These are phyloP conservation scores for Montipora foliosa DNA, from an alignment of 64 coral and sea anemone species.

Conservation along the genomic window DNA sequence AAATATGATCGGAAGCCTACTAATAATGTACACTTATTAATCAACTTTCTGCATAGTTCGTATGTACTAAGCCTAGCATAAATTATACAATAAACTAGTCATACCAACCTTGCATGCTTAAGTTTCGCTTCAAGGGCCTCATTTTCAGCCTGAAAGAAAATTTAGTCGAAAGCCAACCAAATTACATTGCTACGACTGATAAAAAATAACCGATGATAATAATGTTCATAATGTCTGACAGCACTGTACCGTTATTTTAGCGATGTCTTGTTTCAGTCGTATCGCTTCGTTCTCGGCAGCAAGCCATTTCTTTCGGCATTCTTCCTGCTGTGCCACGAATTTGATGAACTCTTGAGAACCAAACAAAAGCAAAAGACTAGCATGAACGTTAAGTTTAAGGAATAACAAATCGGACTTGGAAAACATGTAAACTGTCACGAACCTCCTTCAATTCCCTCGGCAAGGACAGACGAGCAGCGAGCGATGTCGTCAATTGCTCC, in stretches of 20 bases:
- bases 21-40: too few relatives aligned
- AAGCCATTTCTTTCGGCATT: slow-evolving; percentile 94
- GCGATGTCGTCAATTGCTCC: slow-evolving; percentile 92
- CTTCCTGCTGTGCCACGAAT: slow-evolving; percentile 91
- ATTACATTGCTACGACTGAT: not conserved
- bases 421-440: not conserved
- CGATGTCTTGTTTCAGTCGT: slow-evolving; percentile 80
- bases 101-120: slow-evolving; percentile 90
- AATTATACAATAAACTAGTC: not conserved
- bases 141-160: slow-evolving; percentile 82
- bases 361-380: not conserved
- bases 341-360: slow-evolving; percentile 83
- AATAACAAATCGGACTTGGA: too few relatives aligned
- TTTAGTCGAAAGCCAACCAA: not conserved
- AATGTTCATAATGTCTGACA: not conserved
- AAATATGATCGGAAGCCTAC: too few relatives aligned
- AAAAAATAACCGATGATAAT: too few relatives aligned
- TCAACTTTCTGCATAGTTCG: too few relatives aligned
- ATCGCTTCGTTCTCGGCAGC: slow-evolving; percentile 71
- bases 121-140: slow-evolving; percentile 90
- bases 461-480: slow-evolving; percentile 83
- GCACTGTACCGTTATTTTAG: slow-evolving; percentile 70
- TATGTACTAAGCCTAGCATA: too few relatives aligned
- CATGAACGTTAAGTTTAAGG: not conserved
- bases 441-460: slow-evolving; percentile 98